phyloP scores from a whole-genome alignment of 2,113 vertebrate species.

The Balaeniceps rex region DNA sequence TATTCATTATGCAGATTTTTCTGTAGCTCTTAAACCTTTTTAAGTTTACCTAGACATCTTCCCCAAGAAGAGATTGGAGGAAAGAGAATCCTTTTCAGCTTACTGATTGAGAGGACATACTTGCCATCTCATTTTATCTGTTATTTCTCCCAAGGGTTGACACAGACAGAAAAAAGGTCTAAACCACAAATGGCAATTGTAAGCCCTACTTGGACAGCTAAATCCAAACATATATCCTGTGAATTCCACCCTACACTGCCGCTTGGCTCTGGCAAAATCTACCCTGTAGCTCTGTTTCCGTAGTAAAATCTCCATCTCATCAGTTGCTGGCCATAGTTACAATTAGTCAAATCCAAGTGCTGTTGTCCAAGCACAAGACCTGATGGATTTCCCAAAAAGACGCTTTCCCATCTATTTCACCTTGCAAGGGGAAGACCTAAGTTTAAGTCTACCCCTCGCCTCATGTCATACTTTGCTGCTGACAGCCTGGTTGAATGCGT shows the following conservation, averaged over 20 bases:
- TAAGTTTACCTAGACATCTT: not conserved
- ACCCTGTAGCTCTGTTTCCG: not conserved
- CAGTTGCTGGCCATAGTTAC: not conserved
- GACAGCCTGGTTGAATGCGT: not conserved
- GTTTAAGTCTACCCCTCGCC: not conserved
- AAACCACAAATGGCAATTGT: not conserved
- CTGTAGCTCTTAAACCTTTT: not conserved
- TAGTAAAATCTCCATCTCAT: not conserved
- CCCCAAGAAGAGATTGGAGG: not conserved
- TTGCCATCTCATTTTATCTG: not conserved
- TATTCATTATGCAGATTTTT: not conserved
- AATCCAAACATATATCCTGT: not conserved
- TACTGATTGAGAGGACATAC: not conserved
- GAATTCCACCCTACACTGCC: not conserved
- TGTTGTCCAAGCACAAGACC: not conserved
- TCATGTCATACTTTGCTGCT: not conserved
- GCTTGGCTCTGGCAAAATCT: not conserved
- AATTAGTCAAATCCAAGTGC: not conserved
- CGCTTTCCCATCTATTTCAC: not conserved
- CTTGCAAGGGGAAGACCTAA: not conserved
- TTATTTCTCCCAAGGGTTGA: not conserved
- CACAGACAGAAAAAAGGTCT: not conserved
- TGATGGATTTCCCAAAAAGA: not conserved
- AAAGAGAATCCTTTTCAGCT: not conserved
- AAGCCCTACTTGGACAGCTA: not conserved